phyloP scores from a whole-genome alignment of 2,888 invertebrate species.

The Achlya flavicornis region DNA sequence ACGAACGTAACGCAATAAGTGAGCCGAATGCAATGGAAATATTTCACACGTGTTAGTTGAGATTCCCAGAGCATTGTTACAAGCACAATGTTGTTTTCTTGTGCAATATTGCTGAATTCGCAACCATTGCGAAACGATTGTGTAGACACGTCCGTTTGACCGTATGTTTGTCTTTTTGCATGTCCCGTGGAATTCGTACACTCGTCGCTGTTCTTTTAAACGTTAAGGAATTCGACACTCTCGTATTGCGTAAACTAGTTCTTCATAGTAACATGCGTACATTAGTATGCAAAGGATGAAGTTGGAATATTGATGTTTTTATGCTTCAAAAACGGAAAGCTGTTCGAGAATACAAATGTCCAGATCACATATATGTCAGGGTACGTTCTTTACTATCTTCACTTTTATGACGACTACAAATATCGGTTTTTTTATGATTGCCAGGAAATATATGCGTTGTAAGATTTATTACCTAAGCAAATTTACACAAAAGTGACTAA shows the following conservation, averaged over 20 bases:
- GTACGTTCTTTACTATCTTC: not conserved
- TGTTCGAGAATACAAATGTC: slow-evolving; percentile 28
- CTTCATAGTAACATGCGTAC: slow-evolving; percentile 21
- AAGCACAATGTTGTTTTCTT: slow-evolving; percentile 76
- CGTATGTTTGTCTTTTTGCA: slow-evolving; percentile 62
- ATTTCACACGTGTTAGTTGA: slow-evolving; percentile 53
- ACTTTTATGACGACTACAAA: no score
- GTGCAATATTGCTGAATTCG: slow-evolving; percentile 76
- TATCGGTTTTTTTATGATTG: no score
- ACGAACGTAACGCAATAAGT: slow-evolving; percentile 25
- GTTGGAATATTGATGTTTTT: slow-evolving; percentile 35
- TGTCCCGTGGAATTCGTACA: slow-evolving; percentile 47
- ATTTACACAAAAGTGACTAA: no score
- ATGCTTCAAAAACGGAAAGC: slow-evolving; percentile 29
- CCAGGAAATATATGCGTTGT: no score
- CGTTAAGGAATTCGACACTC: slow-evolving; percentile 21
- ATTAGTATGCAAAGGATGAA: slow-evolving; percentile 36
- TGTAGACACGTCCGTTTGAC: slow-evolving; percentile 62
- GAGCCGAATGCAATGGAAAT: slow-evolving; percentile 36
- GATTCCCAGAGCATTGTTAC: slow-evolving; percentile 72
- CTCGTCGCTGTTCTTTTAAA: slow-evolving; percentile 29
- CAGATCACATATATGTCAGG: not conserved
- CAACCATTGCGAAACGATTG: slow-evolving; percentile 68
- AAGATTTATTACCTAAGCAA: no score
- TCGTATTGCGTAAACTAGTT: not conserved